phyloP scores from a whole-genome alignment of 2,113 vertebrate species.

The Centropus unirufus region DNA sequence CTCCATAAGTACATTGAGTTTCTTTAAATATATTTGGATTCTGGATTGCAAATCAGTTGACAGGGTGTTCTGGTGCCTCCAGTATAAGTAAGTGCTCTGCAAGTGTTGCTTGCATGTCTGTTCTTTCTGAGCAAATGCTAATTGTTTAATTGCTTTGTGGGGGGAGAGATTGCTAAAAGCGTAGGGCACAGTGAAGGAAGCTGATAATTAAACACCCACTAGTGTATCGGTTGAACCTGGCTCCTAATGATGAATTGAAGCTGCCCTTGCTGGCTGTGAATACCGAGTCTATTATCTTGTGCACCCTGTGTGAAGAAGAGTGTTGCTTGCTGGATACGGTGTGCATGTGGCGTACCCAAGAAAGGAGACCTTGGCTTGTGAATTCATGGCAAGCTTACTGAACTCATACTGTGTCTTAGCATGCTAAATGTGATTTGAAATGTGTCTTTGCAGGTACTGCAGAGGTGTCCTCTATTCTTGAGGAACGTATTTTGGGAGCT shows the following conservation, averaged over 20 bases:
- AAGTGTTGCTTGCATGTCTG: fast-evolving
- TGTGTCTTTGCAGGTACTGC: slow-evolving; percentile 83
- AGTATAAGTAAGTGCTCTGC: background rate
- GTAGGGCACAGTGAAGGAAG: background rate
- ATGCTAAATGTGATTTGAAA: background rate
- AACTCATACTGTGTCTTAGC: fast-evolving
- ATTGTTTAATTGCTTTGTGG: background rate
- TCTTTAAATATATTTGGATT: background rate
- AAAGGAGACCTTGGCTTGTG: background rate
- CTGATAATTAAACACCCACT: fast-evolving
- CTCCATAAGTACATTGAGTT: background rate
- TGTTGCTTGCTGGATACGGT: background rate
- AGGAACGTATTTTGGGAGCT: slow-evolving; percentile 94
- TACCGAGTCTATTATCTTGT: background rate
- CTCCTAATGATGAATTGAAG: background rate
- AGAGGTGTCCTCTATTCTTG: slow-evolving; percentile 95
- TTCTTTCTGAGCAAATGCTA: background rate
- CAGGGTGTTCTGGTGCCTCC: background rate
- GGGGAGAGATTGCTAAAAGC: background rate
- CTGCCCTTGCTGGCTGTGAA: background rate
- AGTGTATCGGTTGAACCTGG: background rate
- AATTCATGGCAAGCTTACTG: background rate
- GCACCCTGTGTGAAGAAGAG: fast-evolving
- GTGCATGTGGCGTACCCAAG: background rate
- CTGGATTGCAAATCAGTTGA: background rate